Conservation (phyloP, 2,888 invertebrate species). For the Trachelus troglodyta region DNA sequence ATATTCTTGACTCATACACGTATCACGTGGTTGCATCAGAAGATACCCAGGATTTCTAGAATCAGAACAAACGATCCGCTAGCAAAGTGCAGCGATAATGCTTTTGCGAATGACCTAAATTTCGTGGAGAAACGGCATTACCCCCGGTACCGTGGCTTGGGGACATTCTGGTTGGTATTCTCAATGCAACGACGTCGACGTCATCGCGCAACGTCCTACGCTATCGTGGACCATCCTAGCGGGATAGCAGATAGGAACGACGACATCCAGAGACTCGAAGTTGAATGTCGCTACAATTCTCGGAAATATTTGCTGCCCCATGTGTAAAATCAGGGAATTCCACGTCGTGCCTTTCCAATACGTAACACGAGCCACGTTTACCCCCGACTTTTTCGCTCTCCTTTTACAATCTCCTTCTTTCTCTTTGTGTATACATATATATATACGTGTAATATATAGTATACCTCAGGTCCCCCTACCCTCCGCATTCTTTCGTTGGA, state of each 20-base stretch:
- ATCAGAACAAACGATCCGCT: constrained; percentile 29
- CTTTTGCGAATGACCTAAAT: constrained; percentile 55
- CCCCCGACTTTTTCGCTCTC: constrained; percentile 10
- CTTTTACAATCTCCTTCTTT: constrained; percentile 14
- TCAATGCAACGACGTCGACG: constrained; percentile 2
- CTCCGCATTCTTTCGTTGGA: constrained; percentile 40
- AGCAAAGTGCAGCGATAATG: constrained; percentile 47
- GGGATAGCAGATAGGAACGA: background rate
- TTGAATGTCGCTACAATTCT: constrained; percentile 19
- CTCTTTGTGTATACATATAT: background rate
- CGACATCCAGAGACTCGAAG: constrained; percentile 3
- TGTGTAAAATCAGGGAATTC: constrained; percentile 46
- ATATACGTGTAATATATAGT: background rate
- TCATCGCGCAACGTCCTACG: background rate
- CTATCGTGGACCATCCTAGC: constrained; percentile 3
- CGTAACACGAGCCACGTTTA: constrained; percentile 29
- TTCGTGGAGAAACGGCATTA: constrained; percentile 49
- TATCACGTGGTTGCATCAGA: constrained; percentile 11
- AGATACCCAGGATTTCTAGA: constrained; percentile 23
- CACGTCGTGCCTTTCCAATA: constrained; percentile 43
- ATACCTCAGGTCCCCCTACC: background rate
- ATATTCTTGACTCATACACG: background rate
- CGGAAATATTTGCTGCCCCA: constrained; percentile 40
- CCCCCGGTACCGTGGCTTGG: constrained; percentile 26
- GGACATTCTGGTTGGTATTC: constrained; percentile 47